Evolutionary conservation across 2,797 vertebrate species (phyloP).

Genomic region (Denticeps clupeoides): DNA sequence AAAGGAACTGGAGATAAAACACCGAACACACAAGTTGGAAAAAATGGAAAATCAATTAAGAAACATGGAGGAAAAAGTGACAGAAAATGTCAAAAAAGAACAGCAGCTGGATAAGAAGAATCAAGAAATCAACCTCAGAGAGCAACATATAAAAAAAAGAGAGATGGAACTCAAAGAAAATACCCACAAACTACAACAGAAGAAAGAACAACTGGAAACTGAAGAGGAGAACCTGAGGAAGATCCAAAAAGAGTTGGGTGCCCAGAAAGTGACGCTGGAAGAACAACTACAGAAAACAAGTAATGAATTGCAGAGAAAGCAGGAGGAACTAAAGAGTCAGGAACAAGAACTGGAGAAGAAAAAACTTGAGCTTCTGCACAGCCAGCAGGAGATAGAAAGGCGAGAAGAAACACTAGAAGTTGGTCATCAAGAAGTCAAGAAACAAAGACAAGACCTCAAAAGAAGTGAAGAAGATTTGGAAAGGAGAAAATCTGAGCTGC

Average conservation of each 20-base stretch:
- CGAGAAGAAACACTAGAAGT: not conserved
- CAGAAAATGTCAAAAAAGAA: not conserved
- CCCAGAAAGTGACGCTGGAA: not conserved
- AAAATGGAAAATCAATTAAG: constrained; percentile 14
- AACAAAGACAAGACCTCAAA: too few species aligned
- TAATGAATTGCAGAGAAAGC: constrained; percentile 20
- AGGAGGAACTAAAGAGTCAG: constrained; percentile 23
- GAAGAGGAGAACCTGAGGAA: constrained; percentile 17
- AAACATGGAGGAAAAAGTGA: not conserved
- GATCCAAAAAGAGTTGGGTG: constrained; percentile 1
- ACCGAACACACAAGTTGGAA: constrained; percentile 12
- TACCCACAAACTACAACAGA: constrained; percentile 7
- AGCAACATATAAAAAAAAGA: not conserved
- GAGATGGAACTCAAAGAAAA: constrained; percentile 15
- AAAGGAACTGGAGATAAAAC: not conserved
- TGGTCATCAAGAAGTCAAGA: too few species aligned
- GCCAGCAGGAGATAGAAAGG: constrained; percentile 11
- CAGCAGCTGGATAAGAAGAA: not conserved
- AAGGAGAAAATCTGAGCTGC: constrained; percentile 14
- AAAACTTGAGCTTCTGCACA: constrained; percentile 33
- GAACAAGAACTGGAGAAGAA: constrained; percentile 11
- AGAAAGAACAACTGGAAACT: constrained; percentile 4
- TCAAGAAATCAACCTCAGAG: not conserved
- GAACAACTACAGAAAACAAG: constrained; percentile 23
- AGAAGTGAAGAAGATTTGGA: constrained; percentile 14